These are phyloP conservation scores for Erpobdella octoculata DNA, from an alignment of 2,888 invertebrate genomes.

Conservation along the genomic window DNA sequence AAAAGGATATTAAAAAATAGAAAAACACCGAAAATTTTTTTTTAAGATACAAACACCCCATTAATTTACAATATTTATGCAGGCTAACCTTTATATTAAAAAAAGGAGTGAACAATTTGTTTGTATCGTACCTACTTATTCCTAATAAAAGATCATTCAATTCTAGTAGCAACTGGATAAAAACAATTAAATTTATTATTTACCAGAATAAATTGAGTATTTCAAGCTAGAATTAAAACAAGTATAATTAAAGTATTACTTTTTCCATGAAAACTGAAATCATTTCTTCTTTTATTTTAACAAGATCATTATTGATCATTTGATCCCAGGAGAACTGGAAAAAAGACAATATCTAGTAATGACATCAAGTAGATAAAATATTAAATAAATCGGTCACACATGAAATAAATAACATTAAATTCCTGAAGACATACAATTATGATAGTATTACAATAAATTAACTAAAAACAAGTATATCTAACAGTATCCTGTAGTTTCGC, in stretches of 20 bases:
- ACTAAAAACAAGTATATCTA: not conserved
- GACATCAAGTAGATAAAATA: not conserved
- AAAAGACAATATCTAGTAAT: not conserved
- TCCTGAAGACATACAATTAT: not conserved
- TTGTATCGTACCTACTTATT: not conserved
- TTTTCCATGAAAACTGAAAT: not conserved
- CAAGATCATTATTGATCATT: not conserved
- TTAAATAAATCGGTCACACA: not conserved
- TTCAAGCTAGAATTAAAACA: not conserved
- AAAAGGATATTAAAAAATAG: not conserved
- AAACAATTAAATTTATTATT: not conserved
- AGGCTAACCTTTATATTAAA: not conserved
- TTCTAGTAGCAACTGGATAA: not conserved
- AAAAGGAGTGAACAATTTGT: not conserved
- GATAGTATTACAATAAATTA: not conserved
- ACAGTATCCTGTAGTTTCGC: not conserved
- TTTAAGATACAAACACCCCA: no score
- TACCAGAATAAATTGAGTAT: not conserved
- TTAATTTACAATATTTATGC: no score
- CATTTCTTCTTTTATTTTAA: not conserved
- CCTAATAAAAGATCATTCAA: not conserved
- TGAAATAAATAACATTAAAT: not conserved
- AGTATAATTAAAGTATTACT: not conserved
- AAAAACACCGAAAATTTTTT: not conserved
- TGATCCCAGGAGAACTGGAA: not conserved